Evolutionary conservation across 2,888 invertebrate species (phyloP).

Genomic region (Hetaerina titia): DNA sequence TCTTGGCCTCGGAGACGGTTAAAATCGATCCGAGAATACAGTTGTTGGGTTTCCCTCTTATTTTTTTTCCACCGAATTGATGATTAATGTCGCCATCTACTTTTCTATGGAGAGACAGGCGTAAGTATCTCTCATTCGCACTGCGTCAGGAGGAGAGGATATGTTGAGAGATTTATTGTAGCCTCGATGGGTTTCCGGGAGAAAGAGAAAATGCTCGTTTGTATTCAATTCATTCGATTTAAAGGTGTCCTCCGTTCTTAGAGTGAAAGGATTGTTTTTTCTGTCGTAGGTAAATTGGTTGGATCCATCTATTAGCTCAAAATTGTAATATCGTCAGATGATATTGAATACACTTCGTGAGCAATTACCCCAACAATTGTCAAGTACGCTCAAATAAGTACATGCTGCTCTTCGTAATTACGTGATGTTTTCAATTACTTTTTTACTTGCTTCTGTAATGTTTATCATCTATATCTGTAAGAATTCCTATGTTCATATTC

Average conservation of each 20-base stretch:
- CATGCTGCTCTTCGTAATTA: too few relatives aligned
- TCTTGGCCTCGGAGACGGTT: not conserved
- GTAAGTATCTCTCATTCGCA: slow-evolving; percentile 28
- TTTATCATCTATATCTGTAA: too few relatives aligned
- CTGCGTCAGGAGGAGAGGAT: not conserved
- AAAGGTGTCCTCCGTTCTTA: not conserved
- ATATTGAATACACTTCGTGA: too few relatives aligned
- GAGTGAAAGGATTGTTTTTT: not conserved
- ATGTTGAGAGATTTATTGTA: slow-evolving; percentile 13
- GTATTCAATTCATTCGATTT: slow-evolving; percentile 34
- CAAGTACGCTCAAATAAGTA: too few relatives aligned
- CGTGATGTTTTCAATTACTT: too few relatives aligned
- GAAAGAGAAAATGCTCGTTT: not conserved
- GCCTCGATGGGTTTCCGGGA: not conserved
- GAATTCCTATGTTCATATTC: too few relatives aligned
- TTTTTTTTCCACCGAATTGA: slow-evolving; percentile 10
- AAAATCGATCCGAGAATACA: not conserved
- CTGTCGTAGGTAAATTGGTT: not conserved
- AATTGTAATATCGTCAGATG: too few relatives aligned
- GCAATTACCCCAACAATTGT: too few relatives aligned
- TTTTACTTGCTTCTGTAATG: too few relatives aligned
- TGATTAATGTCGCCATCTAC: slow-evolving; percentile 45
- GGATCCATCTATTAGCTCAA: too few relatives aligned
- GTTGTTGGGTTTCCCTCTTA: not conserved
- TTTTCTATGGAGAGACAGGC: not conserved